Base-by-base conservation (phyloP, 2,888 invertebrate genomes). In the Merodon equestris region DNA sequence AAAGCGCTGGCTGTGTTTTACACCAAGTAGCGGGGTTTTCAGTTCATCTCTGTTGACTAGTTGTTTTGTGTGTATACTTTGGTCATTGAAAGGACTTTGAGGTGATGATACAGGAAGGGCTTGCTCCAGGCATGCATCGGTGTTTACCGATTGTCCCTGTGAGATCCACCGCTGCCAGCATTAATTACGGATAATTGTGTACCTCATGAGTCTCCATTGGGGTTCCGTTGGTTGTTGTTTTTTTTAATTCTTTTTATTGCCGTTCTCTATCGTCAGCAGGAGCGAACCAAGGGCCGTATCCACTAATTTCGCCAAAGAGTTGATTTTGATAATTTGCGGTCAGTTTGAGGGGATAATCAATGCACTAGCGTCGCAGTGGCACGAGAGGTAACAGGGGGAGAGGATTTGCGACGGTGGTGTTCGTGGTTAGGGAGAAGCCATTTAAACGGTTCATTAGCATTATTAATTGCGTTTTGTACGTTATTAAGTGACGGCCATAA, bases 401-500 rank as follows among this genome's bases (percentile, higher is more conserved):
- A 36, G 7, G 40, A n/a, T 40, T 7, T 10, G 40, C 10, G 27
- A 27, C 5, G 34, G 44, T 13, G 44, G 0, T 44, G 19, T 1
- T 19, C 12, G 17, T 63, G 13, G 54, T 10, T 9, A 14, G 15
- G 48, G n/a, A 10, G n/a, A 14, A 68, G 27, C 27, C 53, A 63
- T 67, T 67, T 72, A 48, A 77, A 63, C 48, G 77, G 61, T 63
- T 72, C 72, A 77, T 77, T 72, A 72, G 67, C 67, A 68, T 77
- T 77, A 77, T 72, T 72, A 77, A 72, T 77, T 58, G 53, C 45
- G 67, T 63, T 77, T 44, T 77, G 72, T 72, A 57, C 63, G 42
- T 72, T 63, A 72, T 68, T 63, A 68, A 72, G 53, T 63, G 72
- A 61, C 51, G 72, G 48, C 44, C 72, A 68, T 63, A 72, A 58